Percentiles rank a stretch among this genome's conserved stretches.
Conservation (phyloP, 2,113 vertebrate genomes). For the Recurvirostra avosetta region DNA sequence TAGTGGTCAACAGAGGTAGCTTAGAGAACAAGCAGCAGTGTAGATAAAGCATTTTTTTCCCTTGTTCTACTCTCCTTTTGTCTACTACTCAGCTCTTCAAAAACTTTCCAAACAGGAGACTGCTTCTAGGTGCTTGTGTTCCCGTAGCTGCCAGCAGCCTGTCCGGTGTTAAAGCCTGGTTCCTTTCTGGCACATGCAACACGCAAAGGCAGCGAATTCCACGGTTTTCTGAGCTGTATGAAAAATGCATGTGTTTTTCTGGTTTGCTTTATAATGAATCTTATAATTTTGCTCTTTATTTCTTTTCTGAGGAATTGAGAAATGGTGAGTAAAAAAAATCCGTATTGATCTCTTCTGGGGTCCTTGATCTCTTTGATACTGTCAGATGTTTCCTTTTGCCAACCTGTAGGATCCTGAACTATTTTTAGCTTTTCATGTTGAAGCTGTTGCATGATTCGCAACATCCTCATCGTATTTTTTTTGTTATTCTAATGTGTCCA, state of each 20-base stretch:
- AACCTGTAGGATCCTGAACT: neutral
- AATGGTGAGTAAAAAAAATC: neutral
- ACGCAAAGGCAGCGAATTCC: neutral
- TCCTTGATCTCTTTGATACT: neutral
- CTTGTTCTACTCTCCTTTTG: neutral
- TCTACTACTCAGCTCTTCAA: neutral
- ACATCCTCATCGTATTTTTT: neutral
- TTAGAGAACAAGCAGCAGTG: neutral
- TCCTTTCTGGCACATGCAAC: neutral
- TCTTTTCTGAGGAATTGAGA: neutral
- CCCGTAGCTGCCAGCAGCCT: neutral
- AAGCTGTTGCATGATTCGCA: neutral
- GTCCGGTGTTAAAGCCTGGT: neutral
- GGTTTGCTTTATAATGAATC: neutral
- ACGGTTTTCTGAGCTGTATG: rapidly evolving
- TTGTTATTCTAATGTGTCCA: neutral
- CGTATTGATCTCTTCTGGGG: neutral
- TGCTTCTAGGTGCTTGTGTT: neutral
- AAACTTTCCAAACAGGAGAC: neutral
- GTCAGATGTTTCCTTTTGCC: neutral
- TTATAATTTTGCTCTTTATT: neutral
- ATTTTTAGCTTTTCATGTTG: neutral
- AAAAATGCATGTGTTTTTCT: neutral
- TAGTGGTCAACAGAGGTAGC: neutral
- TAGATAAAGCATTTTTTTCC: neutral